These are phyloP conservation scores for Rhabdornis inornatus DNA, from an alignment of 2,113 vertebrate genomes.

Conservation along the genomic window DNA sequence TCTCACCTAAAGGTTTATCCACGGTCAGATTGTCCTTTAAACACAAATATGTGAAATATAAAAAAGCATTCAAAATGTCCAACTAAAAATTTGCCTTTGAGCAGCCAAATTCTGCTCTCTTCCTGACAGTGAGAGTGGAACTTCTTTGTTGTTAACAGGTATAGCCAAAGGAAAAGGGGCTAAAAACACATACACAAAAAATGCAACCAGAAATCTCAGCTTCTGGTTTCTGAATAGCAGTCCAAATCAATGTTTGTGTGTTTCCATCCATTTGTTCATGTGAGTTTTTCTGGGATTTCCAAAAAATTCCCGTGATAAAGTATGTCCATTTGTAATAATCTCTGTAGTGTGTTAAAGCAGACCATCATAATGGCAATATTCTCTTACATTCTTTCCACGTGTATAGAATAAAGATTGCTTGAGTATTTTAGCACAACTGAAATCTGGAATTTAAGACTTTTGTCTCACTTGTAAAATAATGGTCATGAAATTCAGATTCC, in stretches of 20 bases:
- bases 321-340: neutral
- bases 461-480: neutral
- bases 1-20: neutral
- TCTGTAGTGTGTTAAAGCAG: neutral
- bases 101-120: neutral
- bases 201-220: neutral
- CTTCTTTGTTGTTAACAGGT: neutral
- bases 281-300: neutral
- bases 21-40: neutral
- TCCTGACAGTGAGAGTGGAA: neutral
- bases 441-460: slow-evolving; percentile 16
- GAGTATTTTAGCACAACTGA: slow-evolving; percentile 29
- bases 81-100: neutral
- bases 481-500: slow-evolving; percentile 6
- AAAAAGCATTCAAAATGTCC: neutral
- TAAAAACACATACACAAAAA: neutral
- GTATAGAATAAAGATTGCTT: neutral
- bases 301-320: neutral
- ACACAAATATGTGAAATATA: neutral
- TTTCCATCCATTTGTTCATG: neutral
- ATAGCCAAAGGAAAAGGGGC: neutral
- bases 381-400: neutral
- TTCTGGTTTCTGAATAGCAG: neutral
- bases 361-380: neutral
- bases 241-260: neutral